Percentiles rank a stretch among this genome's conserved stretches.
phyloP scores from a whole-genome alignment of 2,797 vertebrate genomes.

The Lagorchestes hirsutus region DNA sequence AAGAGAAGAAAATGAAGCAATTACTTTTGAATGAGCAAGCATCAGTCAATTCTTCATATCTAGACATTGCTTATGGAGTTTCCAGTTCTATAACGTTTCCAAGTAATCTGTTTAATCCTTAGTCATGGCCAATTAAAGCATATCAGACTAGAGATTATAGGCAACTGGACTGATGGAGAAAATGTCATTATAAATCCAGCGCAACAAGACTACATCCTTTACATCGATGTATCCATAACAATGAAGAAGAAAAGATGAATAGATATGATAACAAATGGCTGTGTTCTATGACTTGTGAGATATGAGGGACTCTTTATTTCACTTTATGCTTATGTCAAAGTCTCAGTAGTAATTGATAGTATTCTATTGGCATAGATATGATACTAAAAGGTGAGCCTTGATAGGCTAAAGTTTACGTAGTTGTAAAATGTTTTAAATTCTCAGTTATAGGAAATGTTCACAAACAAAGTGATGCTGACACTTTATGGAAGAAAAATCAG shows the following conservation, averaged over 20 bases:
- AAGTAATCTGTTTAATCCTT: background rate
- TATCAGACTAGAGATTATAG: background rate
- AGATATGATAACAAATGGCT: background rate
- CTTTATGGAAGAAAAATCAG: background rate
- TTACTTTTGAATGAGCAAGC: background rate
- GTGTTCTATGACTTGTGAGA: background rate
- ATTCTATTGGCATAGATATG: background rate
- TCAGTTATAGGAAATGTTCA: conserved; percentile 1
- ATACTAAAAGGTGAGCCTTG: background rate
- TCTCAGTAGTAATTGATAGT: conserved; percentile 6
- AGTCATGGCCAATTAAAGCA: background rate
- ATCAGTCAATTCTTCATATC: background rate
- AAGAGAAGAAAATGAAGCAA: background rate
- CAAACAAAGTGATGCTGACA: background rate
- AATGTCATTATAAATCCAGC: background rate
- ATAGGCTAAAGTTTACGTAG: background rate
- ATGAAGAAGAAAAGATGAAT: background rate
- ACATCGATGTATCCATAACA: background rate
- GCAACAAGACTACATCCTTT: background rate
- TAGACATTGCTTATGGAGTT: background rate
- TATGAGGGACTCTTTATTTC: background rate
- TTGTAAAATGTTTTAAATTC: background rate
- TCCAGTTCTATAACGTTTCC: background rate
- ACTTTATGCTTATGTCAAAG: background rate
- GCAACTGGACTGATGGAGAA: background rate